phyloP scores from a whole-genome alignment of 2,888 invertebrate genomes.

The Shargacucullia verbasci region DNA sequence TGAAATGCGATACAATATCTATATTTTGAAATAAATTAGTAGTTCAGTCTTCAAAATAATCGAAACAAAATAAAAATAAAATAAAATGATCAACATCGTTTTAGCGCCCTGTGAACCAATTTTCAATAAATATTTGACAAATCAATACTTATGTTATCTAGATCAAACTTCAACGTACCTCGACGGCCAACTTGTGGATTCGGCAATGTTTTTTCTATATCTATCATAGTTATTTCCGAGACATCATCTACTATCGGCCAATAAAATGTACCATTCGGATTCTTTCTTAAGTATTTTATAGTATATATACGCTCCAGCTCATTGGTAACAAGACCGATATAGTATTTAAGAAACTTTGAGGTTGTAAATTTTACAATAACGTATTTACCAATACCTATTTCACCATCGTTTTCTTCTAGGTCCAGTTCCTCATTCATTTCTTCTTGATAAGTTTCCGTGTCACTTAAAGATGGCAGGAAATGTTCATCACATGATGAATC shows the following conservation, averaged over 20 bases:
- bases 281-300: too few species aligned
- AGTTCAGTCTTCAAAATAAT: constrained; percentile 1
- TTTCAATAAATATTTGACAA: constrained; percentile 22
- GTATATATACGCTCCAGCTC: constrained; percentile 20
- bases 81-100: constrained; percentile 1
- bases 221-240: constrained; percentile 27
- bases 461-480: constrained; percentile 30
- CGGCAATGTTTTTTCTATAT: constrained; percentile 28
- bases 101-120: too few species aligned
- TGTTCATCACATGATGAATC: constrained; percentile 32
- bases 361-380: constrained; percentile 27
- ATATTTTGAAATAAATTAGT: neutral
- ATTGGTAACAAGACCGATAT: constrained; percentile 24
- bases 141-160: constrained; percentile 20
- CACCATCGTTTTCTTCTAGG: constrained; percentile 16
- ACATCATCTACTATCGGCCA: constrained; percentile 27
- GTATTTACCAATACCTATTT: constrained; percentile 28
- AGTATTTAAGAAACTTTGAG: constrained; percentile 25
- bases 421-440: constrained; percentile 30
- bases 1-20: too few species aligned
- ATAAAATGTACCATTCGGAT: constrained; percentile 23
- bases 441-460: constrained; percentile 33
- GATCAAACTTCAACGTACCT: constrained; percentile 22
- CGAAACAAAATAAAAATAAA: constrained; percentile 1
- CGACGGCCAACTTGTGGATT: constrained; percentile 27